Conservation (phyloP, 2,113 vertebrate species). For the Struthidea cinerea region DNA sequence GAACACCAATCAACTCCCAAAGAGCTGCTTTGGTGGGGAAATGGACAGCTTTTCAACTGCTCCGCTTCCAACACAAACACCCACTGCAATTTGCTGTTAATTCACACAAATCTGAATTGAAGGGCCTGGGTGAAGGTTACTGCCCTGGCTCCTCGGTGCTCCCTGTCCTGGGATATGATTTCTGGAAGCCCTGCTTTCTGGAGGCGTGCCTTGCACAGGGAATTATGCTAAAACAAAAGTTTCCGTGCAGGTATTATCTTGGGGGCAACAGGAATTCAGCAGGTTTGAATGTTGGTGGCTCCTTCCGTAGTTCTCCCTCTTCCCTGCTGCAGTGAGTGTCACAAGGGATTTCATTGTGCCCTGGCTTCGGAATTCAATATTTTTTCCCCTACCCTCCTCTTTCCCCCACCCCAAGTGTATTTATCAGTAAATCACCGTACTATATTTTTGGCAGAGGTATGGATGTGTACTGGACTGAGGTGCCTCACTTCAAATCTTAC, state of each 20-base stretch:
- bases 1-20: constrained; percentile 31
- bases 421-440: neutral
- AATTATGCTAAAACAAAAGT: neutral
- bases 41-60: neutral
- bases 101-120: neutral
- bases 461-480: neutral
- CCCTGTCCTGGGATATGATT: neutral
- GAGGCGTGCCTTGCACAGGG: neutral
- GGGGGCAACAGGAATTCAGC: neutral
- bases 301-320: neutral
- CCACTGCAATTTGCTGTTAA: neutral
- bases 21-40: constrained; percentile 13
- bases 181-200: constrained; percentile 2
- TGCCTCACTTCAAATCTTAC: neutral
- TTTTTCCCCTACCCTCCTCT: neutral
- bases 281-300: neutral
- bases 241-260: neutral
- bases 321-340: neutral
- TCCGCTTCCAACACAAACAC: neutral
- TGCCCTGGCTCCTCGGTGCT: neutral
- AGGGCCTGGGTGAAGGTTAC: neutral
- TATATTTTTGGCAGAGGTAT: neutral
- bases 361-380: neutral
- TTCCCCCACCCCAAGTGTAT: fast-evolving
- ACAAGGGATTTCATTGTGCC: neutral